Evolutionary conservation across 1,140 invertebrate genomes (phyloP), one percentile per base, ranked within the genome.

Genomic region (Scaptomyza montana): DNA sequence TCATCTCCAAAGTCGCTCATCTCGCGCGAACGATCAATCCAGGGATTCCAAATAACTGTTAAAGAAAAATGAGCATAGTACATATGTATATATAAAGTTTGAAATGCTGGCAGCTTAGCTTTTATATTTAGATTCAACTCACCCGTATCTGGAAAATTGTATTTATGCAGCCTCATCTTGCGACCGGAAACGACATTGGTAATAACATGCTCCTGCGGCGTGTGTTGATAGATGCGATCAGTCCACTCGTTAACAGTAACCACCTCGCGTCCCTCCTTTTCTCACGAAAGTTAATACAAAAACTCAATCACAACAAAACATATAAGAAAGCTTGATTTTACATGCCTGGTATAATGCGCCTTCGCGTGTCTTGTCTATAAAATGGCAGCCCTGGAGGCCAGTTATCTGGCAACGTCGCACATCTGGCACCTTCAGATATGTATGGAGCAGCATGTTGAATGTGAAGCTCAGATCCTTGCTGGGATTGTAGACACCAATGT

Each of bases 11-110:
- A 98, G 93, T 99, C 98, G 0, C 95, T 94, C 92, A 98, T 98
- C 90, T 97, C 96, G 77, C 97, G 96, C 19, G 97, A 97, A 85
- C 97, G 96, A 73, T 98, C 97, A 51, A 96, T 93, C 98, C 98
- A 99, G 3, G 98, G 98, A 94, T 99, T 99, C 98, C 98, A 99
- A 53, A 99, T 94, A 71, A 99, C 98, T 87, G 16, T n/a, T n/a
- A n/a, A n/a, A n/a, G n/a, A n/a, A n/a, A n/a, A n/a, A n/a, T n/a
- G n/a, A n/a, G n/a, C n/a, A n/a, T n/a, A n/a, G n/a, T n/a, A n/a
- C n/a, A n/a, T 16, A 16, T 16, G 16, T 1, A 16, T 16, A 16
- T 16, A n/a, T n/a, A n/a, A n/a, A 16, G 16, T 16, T 16, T 16
- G 16, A 16, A 1, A 16, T 16, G 16, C 16, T 16, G 16, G 16